Conservation (phyloP, 2,797 vertebrate species). For the Kryptolebias ocellatus region DNA sequence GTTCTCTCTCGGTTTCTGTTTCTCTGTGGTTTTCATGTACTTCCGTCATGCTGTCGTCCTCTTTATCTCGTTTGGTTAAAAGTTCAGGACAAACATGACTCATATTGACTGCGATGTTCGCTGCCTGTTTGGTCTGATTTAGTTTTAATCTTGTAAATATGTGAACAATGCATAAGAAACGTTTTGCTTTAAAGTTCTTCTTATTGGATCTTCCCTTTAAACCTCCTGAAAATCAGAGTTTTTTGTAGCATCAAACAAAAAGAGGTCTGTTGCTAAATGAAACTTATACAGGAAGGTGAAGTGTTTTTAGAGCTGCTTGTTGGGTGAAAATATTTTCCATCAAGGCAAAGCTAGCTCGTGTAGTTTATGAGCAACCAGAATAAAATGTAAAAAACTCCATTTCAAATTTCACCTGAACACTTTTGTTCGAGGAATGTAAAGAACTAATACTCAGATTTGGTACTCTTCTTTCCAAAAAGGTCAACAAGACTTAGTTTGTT, state of each 20-base stretch:
- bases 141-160: constrained; percentile 15
- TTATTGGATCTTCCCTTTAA: constrained; percentile 6
- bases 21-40: constrained; percentile 24
- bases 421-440: too few species aligned
- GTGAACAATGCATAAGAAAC: constrained; percentile 12
- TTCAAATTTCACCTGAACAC: not conserved
- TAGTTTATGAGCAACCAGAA: not conserved
- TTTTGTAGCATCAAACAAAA: not conserved
- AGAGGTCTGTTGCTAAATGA: constrained; percentile 5
- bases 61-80: not conserved
- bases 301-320: not conserved
- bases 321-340: not conserved
- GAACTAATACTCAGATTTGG: too few species aligned
- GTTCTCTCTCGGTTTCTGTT: constrained; percentile 19
- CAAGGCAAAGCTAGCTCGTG: not conserved
- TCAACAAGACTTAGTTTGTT: not conserved
- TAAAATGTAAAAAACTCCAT: too few species aligned
- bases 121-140: constrained; percentile 3
- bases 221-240: not conserved
- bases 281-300: constrained; percentile 12
- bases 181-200: constrained; percentile 9
- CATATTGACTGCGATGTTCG: constrained; percentile 16
- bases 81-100: constrained; percentile 25
- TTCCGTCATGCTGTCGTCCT: constrained; percentile 31
- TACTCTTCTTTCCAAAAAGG: not conserved